Percentiles rank a stretch among this genome's conserved stretches.
Conservation (phyloP, 2,113 vertebrate species). For the Balaeniceps rex region DNA sequence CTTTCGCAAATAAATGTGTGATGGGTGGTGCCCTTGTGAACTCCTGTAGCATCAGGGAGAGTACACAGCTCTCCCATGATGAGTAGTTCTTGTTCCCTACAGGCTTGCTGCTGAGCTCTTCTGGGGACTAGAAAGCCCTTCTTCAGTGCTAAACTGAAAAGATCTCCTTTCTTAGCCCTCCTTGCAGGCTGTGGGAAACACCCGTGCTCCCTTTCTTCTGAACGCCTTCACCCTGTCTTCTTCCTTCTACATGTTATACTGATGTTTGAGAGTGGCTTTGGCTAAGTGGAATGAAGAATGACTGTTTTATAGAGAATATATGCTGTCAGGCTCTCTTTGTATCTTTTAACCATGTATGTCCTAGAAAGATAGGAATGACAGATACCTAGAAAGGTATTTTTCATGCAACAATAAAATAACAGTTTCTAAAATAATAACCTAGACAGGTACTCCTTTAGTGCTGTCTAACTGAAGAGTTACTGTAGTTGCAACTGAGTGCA, state of each 20-base stretch:
- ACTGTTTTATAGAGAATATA: not conserved
- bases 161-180: not conserved
- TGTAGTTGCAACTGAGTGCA: not conserved
- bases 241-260: not conserved
- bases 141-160: not conserved
- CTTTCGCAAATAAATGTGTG: not conserved
- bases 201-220: not conserved
- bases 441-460: not conserved
- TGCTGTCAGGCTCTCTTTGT: not conserved
- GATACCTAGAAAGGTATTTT: not conserved
- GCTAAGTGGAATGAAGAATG: not conserved
- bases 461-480: not conserved
- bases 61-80: fast-evolving
- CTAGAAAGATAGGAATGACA: not conserved
- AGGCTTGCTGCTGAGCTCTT: not conserved
- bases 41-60: not conserved
- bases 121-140: not conserved
- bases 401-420: not conserved
- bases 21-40: not conserved
- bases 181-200: not conserved
- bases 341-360: not conserved
- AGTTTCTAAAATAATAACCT: not conserved
- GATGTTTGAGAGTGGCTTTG: not conserved
- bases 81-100: not conserved
- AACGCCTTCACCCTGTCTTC: not conserved